Conservation (phyloP, 2,797 vertebrate species). For the Macrochelys suwanniensis region DNA sequence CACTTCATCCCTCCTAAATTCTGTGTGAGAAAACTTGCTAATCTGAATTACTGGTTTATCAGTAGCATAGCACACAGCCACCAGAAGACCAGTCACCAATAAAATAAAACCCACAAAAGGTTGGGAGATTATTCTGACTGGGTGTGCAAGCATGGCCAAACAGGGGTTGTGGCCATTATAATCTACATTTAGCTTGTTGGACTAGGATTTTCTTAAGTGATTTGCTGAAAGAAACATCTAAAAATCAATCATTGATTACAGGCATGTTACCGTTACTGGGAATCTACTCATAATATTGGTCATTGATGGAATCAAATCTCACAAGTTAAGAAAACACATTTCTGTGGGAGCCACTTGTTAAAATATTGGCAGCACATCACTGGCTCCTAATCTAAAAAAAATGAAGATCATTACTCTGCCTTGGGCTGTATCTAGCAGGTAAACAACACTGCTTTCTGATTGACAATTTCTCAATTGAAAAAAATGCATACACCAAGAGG, state of each 20-base stretch:
- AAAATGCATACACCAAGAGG: accelerated
- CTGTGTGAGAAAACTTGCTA: neutral
- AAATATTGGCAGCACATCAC: neutral
- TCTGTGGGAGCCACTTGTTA: neutral
- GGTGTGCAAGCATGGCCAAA: neutral
- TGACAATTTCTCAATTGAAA: neutral
- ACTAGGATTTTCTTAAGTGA: neutral
- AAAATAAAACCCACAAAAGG: neutral
- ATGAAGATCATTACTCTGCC: too few species aligned
- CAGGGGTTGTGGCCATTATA: neutral
- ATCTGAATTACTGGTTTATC: neutral
- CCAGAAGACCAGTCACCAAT: too few species aligned
- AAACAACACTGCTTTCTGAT: neutral
- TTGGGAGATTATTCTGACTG: neutral
- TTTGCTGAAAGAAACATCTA: neutral
- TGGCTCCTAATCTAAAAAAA: neutral
- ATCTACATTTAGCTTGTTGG: neutral
- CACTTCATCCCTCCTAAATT: neutral
- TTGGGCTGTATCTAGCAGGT: neutral
- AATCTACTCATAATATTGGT: neutral
- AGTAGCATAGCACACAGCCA: accelerated
- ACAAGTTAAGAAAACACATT: neutral
- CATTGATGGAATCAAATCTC: neutral
- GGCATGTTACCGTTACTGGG: accelerated
- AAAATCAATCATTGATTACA: neutral